Conservation (phyloP, 2,797 vertebrate genomes). For the Notoglanidium macrostoma region DNA sequence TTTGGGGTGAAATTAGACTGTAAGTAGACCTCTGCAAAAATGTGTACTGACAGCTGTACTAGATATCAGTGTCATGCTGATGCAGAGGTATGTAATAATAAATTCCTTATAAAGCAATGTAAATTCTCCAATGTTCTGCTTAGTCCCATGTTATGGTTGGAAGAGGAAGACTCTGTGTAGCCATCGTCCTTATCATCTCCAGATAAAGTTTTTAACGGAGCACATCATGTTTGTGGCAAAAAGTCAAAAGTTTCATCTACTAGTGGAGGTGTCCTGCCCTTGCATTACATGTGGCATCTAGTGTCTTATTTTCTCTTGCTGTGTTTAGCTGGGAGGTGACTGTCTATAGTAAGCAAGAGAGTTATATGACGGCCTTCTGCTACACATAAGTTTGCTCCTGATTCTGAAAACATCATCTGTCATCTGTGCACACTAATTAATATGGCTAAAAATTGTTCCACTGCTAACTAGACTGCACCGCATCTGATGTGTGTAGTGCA, state of each 20-base stretch:
- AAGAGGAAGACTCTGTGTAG: neutral
- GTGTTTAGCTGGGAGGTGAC: neutral
- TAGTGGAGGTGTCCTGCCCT: neutral
- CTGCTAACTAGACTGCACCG: neutral
- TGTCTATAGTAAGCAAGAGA: neutral
- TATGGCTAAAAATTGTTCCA: neutral
- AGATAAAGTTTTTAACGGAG: too few relatives aligned
- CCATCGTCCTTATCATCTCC: neutral
- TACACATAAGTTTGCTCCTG: neutral
- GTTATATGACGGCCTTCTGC: neutral
- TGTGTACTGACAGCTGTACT: neutral
- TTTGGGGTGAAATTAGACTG: neutral
- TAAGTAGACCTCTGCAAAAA: neutral
- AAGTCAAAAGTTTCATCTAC: neutral
- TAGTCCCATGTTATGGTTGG: neutral
- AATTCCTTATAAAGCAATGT: neutral
- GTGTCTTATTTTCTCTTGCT: neutral
- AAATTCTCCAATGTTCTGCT: neutral
- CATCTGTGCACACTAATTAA: neutral
- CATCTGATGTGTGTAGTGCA: neutral
- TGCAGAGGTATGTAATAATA: neutral
- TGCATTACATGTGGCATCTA: neutral
- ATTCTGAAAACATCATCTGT: neutral
- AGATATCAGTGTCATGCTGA: neutral
- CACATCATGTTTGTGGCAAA: neutral